Conservation (phyloP, 2,113 vertebrate species). For the Bubo bubo region DNA sequence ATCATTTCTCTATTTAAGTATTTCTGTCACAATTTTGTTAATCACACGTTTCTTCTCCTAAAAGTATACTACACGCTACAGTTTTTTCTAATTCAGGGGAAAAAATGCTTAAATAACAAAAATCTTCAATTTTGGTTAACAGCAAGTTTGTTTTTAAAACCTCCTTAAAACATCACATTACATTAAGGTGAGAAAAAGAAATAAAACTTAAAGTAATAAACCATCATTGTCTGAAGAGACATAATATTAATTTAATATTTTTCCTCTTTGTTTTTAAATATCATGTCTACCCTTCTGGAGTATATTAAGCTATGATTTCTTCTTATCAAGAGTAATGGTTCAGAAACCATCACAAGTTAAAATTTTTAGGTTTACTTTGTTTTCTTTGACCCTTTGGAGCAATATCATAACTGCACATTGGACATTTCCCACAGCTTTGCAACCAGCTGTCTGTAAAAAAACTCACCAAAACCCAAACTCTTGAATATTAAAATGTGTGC, state of each 20-base stretch:
- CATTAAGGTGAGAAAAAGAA: neutral
- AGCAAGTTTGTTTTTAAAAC: neutral
- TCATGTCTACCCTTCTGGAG: neutral
- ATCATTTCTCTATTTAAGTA: neutral
- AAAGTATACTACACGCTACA: neutral
- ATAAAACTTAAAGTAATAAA: neutral
- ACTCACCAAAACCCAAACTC: constrained; percentile 40
- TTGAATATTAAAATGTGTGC: constrained; percentile 48
- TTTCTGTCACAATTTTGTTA: neutral
- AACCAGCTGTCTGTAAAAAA: constrained; percentile 69
- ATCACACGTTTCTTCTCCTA: neutral
- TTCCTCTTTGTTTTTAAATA: neutral
- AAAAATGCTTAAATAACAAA: neutral
- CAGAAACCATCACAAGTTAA: neutral
- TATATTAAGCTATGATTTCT: neutral
- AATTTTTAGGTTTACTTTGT: neutral
- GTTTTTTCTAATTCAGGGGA: neutral
- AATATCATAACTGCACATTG: constrained; percentile 78
- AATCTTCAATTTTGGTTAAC: neutral
- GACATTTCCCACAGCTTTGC: constrained; percentile 74
- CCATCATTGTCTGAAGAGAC: neutral
- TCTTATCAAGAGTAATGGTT: neutral
- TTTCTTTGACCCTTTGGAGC: constrained; percentile 64
- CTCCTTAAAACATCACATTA: neutral
- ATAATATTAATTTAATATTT: neutral